These are phyloP conservation scores for Acrobasis consociella DNA, from an alignment of 2,888 invertebrate species.

Conservation along the genomic window DNA sequence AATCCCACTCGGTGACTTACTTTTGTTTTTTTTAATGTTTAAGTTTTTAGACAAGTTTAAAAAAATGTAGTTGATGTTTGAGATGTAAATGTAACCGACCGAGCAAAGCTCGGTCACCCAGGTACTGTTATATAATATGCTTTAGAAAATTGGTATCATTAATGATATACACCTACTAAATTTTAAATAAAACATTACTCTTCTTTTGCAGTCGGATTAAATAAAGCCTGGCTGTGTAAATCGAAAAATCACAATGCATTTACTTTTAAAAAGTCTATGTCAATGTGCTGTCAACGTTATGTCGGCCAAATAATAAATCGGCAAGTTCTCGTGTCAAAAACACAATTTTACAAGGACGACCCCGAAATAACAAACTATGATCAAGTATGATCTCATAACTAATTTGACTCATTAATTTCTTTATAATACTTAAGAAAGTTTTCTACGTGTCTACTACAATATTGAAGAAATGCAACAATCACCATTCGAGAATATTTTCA, in stretches of 20 bases:
- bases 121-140: too few relatives aligned
- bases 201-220: too few relatives aligned
- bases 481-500: constrained; percentile 86
- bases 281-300: background rate
- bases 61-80: too few relatives aligned
- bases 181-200: too few relatives aligned
- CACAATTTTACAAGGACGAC: constrained; percentile 16
- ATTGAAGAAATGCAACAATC: constrained; percentile 75
- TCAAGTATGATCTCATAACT: constrained; percentile 61
- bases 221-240: too few relatives aligned
- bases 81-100: too few relatives aligned
- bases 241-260: background rate
- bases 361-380: constrained; percentile 52
- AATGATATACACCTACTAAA: too few relatives aligned
- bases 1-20: too few relatives aligned
- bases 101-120: too few relatives aligned
- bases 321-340: constrained; percentile 27
- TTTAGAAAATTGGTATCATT: too few relatives aligned
- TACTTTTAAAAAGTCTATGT: background rate
- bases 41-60: too few relatives aligned
- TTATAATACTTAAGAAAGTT: constrained; percentile 23
- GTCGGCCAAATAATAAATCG: background rate
- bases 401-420: constrained; percentile 11
- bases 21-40: too few relatives aligned
- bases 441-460: constrained; percentile 27